A percentile compares a stretch with the other conserved stretches of the same genome.
Conservation (phyloP, 1,140 invertebrate genomes). For the Neodiprion fabricii region DNA sequence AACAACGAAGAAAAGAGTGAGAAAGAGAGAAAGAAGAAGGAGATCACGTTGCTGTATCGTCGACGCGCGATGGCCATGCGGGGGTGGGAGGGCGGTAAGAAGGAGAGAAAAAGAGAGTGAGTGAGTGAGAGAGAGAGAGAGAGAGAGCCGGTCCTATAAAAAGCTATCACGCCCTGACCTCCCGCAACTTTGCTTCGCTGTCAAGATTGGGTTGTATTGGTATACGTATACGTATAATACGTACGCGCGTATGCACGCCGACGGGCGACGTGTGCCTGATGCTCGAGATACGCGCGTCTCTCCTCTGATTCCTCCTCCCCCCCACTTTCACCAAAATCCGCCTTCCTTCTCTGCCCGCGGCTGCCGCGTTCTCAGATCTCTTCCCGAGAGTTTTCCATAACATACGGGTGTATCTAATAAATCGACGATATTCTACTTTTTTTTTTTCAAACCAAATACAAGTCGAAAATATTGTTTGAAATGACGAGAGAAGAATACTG, state of each 20-base stretch:
- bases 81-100: neutral
- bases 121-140: neutral
- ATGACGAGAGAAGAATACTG: too few species aligned
- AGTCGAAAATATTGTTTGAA: too few species aligned
- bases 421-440: too few species aligned
- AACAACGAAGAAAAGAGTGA: neutral
- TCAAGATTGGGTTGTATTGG: conserved; percentile 25
- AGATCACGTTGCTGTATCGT: neutral
- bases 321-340: too few species aligned
- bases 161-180: conserved; percentile 55
- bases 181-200: conserved; percentile 48
- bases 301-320: neutral
- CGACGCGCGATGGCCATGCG: neutral
- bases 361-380: too few species aligned
- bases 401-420: too few species aligned
- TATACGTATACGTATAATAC: conserved; percentile 30
- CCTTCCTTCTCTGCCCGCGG: too few species aligned
- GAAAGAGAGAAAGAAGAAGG: neutral
- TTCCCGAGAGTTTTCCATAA: too few species aligned
- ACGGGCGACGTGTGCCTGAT: conserved; percentile 4
- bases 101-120: neutral
- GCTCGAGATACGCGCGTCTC: neutral
- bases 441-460: too few species aligned
- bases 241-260: neutral
- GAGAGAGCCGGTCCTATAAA: conserved; percentile 46